These are phyloP conservation scores for Dasyornis broadbenti DNA, from an alignment of 2,113 vertebrate species.

Conservation along the genomic window DNA sequence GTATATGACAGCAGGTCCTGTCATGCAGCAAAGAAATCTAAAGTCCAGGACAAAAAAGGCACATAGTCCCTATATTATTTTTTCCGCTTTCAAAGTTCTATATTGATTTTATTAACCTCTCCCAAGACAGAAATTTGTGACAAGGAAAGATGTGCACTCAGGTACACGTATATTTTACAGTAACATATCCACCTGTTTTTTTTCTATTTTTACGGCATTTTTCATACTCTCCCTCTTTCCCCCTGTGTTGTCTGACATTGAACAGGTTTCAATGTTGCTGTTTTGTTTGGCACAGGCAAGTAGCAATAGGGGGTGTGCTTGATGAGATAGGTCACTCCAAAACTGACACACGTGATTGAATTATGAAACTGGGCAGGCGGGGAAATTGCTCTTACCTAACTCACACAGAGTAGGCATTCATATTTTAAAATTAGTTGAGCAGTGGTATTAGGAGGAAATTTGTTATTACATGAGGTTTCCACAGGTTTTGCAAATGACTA, in stretches of 20 bases:
- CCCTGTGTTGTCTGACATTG: neutral
- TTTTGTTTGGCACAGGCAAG: neutral
- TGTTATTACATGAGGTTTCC: neutral
- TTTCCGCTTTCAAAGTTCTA: neutral
- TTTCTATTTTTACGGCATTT: neutral
- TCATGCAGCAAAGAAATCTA: neutral
- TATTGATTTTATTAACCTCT: neutral
- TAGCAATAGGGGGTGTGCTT: neutral
- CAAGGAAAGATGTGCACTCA: neutral
- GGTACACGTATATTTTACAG: neutral
- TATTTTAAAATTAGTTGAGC: neutral
- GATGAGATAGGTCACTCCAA: neutral
- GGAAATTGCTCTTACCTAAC: neutral
- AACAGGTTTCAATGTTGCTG: neutral
- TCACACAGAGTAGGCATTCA: neutral
- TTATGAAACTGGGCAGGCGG: neutral
- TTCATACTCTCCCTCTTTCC: rapidly evolving
- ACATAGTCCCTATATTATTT: neutral
- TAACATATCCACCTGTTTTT: neutral
- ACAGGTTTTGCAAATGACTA: neutral
- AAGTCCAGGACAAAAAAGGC: neutral
- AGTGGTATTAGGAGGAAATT: neutral
- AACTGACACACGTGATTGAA: neutral
- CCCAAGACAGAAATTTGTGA: neutral
- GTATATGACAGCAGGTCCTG: neutral